phyloP scores from a whole-genome alignment of 2,888 invertebrate genomes.

The Hirtodrosophila cameraria region DNA sequence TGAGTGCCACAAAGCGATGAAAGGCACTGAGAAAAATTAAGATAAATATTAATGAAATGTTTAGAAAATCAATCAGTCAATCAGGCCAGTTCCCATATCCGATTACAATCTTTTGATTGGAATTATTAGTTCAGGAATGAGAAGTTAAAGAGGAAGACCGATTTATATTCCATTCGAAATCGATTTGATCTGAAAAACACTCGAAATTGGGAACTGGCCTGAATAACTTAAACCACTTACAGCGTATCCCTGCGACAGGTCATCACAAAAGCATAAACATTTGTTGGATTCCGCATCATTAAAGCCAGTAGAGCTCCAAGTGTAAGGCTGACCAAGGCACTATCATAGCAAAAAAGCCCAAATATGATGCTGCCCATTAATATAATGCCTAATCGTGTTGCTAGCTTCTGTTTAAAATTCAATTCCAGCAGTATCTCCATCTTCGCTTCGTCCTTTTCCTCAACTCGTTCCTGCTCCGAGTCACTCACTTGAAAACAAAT shows the following conservation, averaged over 20 bases:
- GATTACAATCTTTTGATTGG: no score
- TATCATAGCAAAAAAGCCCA: conserved; percentile 55
- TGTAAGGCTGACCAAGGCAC: conserved; percentile 64
- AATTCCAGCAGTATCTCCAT: conserved; percentile 80
- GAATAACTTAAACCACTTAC: conserved; percentile 76
- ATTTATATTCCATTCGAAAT: no score
- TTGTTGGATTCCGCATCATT: conserved; percentile 71
- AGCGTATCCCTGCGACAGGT: conserved; percentile 77
- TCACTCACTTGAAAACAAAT: conserved; percentile 47
- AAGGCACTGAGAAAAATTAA: conserved; percentile 84
- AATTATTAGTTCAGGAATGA: no score
- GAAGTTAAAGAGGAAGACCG: no score
- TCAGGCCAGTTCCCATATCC: no score
- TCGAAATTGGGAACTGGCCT: no score
- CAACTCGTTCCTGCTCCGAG: conserved; percentile 21
- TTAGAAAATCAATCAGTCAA: no score
- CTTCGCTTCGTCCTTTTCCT: conserved; percentile 38
- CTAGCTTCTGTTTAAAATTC: conserved; percentile 77
- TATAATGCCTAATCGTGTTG: conserved; percentile 71
- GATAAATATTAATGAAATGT: not conserved
- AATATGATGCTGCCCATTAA: conserved; percentile 70
- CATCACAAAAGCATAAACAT: conserved; percentile 72
- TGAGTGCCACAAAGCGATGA: conserved; percentile 85
- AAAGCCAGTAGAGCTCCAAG: conserved; percentile 75
- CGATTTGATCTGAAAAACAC: no score